Percentiles rank a stretch among this genome's conserved stretches.
Evolutionary conservation across 2,113 vertebrate species (phyloP).

Genomic region (Lasiurus borealis): DNA sequence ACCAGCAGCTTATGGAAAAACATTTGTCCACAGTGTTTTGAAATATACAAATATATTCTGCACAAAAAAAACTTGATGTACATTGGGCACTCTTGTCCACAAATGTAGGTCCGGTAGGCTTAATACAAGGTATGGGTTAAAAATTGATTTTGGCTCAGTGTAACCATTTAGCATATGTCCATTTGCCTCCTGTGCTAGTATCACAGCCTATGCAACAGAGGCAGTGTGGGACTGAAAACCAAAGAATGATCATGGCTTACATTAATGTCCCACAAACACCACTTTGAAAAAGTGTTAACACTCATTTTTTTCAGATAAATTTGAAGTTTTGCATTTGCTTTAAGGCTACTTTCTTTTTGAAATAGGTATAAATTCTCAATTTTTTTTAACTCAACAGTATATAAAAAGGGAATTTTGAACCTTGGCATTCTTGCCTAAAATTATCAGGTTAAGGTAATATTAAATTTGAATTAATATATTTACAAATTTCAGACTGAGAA

Average conservation of each 20-base stretch:
- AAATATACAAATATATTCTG: slow-evolving; percentile 20
- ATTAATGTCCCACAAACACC: background rate
- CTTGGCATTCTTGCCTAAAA: background rate
- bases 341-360: slow-evolving; percentile 16
- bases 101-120: slow-evolving; percentile 29
- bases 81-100: slow-evolving; percentile 28
- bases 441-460: background rate
- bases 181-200: background rate
- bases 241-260: background rate
- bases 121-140: background rate
- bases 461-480: background rate
- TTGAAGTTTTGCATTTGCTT: slow-evolving; percentile 12
- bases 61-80: slow-evolving; percentile 27
- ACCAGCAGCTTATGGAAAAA: slow-evolving; percentile 46
- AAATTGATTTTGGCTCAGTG: slow-evolving; percentile 29
- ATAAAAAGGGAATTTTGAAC: background rate
- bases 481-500: background rate
- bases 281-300: background rate
- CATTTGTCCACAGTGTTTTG: background rate
- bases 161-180: background rate
- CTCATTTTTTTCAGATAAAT: slow-evolving; percentile 29
- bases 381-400: background rate
- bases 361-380: background rate
- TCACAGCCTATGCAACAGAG: background rate
- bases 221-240: background rate